Evolutionary conservation across 2,113 vertebrate species (phyloP), one percentile per base, ranked within the genome.

Genomic region (Phrynosoma platyrhinos): DNA sequence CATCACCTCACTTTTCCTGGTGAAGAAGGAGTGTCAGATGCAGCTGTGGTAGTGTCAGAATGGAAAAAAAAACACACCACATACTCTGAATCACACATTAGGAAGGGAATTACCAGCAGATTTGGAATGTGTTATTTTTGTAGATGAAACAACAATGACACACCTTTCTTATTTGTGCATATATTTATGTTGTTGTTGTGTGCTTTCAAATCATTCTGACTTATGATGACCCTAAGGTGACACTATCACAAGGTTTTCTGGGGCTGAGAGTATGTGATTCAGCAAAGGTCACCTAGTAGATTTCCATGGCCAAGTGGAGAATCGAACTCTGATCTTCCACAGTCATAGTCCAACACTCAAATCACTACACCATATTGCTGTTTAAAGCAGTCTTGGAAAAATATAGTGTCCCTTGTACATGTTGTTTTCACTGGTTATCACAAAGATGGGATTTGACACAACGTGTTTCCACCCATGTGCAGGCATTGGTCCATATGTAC

Each of bases 341-440:
- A 47, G 42, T 47, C 42, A 47, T 47, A 47, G 6, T 47, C 4
- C 42, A 47, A 47, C 42, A 47, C 42, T 47, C 42, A 47, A 47
- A 47, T 47, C 42, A 5, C 42, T 47, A 47, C 6, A 47, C 42
- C 42, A 47, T 47, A 47, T 3, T 84, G 82, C 47, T 84, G 47
- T 74, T 84, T 84, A 84, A 84, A 84, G 27, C 47, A 32, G 20
- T 74, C 82, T 55, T 84, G 30, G 32, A 83, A 84, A 47, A 84
- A 84, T 72, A 84, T 55, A 32, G 68, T 74, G 47, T 36, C 32
- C 82, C 58, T 74, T 74, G 68, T 53, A 30, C 82, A 53, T 83
- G 32, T 27, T 30, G 42, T 53, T 83, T 83, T 83, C 53, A 32
- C 47, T 72, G 69, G 47, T 84, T 74, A 55, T 55, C 82, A 53